Base-by-base conservation (phyloP, 2,888 invertebrate species). In the Brachylomia viminalis region DNA sequence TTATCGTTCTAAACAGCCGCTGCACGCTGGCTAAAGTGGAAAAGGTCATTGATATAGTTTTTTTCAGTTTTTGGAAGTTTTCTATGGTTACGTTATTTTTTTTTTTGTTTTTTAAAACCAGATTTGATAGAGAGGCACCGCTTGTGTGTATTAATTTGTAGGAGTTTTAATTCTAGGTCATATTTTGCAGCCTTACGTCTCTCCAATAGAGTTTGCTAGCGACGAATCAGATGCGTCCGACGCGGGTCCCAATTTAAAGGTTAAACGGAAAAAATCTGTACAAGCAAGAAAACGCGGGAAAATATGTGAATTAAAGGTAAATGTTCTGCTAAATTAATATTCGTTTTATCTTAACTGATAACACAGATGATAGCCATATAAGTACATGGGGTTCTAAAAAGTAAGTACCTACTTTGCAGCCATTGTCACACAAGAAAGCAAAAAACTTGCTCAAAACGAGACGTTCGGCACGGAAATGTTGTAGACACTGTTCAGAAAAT, bases 171-270 rank as follows among this genome's bases (percentile, higher is more conserved):
- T 95, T 96, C 92, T 95, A 96, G 96, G 95, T 94, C 81, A 94
- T 95, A 92, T 94, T 95, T 96, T 96, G 94, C 96, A 96, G 96
- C 95, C 95, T 86, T 96, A 94, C 93, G 94, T 95, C 88, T 95
- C 93, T 82, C 96, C 96, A 88, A 92, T 96, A 92, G 94, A 94
- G 82, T 95, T 90, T 92, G 90, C 88, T 91, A 90, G 86, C 91
- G 93, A 95, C 61, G 92, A 91, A 27, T 88, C 88, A 52, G 89
- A 91, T 30, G 56, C 75, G 49, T 87, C 87, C 30, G 80, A 77
- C 11, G 74, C 69, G 75, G 86, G 72, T 81, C 54, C 83, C 73
- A 91, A 89, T 59, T 54, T 76, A 87, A 90, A 86, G 68, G 76
- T 54, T 38, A 90, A 90, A 87, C 85, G 88, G 82, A 92, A 90